phyloP scores from a whole-genome alignment of 2,113 vertebrate species.

The Scartelaos histophorus region DNA sequence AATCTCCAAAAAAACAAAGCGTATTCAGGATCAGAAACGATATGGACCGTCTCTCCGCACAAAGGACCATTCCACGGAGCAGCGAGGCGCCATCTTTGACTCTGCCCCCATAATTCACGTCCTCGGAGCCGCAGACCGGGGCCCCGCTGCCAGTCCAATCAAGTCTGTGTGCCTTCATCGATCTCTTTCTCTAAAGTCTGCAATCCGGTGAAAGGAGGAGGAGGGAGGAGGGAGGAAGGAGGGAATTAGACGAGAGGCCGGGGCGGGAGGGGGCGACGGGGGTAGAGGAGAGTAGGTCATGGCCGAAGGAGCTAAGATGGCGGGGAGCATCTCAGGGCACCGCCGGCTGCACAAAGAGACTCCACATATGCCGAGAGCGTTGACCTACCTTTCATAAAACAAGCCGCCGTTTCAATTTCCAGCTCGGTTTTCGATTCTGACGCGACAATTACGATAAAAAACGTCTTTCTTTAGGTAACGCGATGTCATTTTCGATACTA shows the following conservation, averaged over 20 bases:
- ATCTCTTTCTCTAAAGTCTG: constrained; percentile 58
- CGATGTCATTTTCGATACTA: too few relatives aligned
- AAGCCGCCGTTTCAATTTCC: too few relatives aligned
- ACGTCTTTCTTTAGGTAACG: too few relatives aligned
- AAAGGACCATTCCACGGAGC: not conserved
- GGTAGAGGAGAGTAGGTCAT: constrained; percentile 66
- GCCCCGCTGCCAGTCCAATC: constrained; percentile 68
- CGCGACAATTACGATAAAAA: constrained; percentile 24
- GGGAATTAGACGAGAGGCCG: constrained; percentile 40
- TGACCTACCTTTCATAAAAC: constrained; percentile 58
- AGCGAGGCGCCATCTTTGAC: not conserved
- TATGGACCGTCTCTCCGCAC: not conserved
- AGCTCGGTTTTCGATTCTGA: too few relatives aligned
- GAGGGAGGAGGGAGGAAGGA: constrained; percentile 42
- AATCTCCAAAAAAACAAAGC: too few relatives aligned
- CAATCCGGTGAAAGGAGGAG: constrained; percentile 53
- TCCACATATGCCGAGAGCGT: constrained; percentile 60
- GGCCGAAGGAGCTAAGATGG: constrained; percentile 77
- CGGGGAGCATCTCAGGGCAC: constrained; percentile 72
- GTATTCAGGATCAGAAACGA: too few relatives aligned
- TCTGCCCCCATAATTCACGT: not conserved
- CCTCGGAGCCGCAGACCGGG: constrained; percentile 32
- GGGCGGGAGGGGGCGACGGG: constrained; percentile 21
- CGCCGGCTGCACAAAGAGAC: constrained; percentile 70
- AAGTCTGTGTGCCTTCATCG: constrained; percentile 70